Evolutionary conservation across 2,113 vertebrate genomes (phyloP).

Genomic region (Rhineura floridana): DNA sequence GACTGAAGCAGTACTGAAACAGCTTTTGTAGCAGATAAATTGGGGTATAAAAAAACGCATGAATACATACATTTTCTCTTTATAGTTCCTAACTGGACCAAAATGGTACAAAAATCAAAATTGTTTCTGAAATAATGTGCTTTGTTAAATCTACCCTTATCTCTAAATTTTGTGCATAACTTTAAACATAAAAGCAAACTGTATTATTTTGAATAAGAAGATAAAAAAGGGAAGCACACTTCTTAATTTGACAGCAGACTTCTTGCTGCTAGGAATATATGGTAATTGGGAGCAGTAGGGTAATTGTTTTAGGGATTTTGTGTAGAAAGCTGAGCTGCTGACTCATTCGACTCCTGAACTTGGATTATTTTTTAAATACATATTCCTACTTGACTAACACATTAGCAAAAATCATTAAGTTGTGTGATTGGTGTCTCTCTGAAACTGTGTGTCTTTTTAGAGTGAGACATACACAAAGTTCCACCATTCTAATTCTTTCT

Average conservation of each 20-base stretch:
- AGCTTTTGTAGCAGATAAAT: too few species aligned
- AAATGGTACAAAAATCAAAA: constrained; percentile 11
- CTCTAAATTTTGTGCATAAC: not conserved
- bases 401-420: not conserved
- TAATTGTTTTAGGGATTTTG: constrained; percentile 6
- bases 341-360: not conserved
- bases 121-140: not conserved
- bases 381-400: not conserved
- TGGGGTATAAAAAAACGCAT: too few species aligned
- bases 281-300: not conserved
- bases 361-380: not conserved
- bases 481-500: not conserved
- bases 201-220: constrained; percentile 8
- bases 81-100: too few species aligned
- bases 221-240: constrained; percentile 16
- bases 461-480: not conserved
- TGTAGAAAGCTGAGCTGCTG: not conserved
- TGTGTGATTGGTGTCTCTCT: not conserved
- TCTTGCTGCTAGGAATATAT: not conserved
- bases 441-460: not conserved
- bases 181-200: not conserved
- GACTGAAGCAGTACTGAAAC: not conserved
- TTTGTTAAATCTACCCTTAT: not conserved
- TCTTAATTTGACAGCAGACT: fast-evolving
- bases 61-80: too few species aligned